phyloP scores from a whole-genome alignment of 2,888 invertebrate species.

The Athalia rosae region DNA sequence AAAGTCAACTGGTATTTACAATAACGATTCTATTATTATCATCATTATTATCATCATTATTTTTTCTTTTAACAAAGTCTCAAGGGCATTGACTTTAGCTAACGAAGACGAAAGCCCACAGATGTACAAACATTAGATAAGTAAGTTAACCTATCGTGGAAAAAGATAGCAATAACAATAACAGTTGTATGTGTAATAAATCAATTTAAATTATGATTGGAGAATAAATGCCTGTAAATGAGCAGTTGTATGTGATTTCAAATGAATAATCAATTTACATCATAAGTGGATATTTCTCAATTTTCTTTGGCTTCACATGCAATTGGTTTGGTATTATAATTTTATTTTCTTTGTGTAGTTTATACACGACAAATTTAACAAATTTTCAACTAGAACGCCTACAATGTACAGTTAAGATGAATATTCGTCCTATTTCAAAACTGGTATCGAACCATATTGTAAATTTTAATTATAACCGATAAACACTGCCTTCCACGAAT shows the following conservation, averaged over 20 bases:
- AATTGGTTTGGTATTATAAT: too few relatives aligned
- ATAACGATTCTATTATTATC: too few relatives aligned
- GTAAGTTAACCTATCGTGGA: slow-evolving; percentile 59
- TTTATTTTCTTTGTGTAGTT: neutral
- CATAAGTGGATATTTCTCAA: neutral
- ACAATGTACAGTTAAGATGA: neutral
- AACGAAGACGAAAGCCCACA: slow-evolving; percentile 53
- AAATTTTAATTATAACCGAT: slow-evolving; percentile 54
- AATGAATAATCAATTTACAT: slow-evolving; percentile 8
- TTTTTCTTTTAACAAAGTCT: neutral
- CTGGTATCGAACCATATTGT: slow-evolving; percentile 35
- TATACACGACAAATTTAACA: neutral
- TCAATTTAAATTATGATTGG: slow-evolving; percentile 35
- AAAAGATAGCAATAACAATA: slow-evolving; percentile 65
- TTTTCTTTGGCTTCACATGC: too few relatives aligned
- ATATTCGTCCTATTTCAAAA: slow-evolving; percentile 42
- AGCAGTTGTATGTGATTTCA: slow-evolving; percentile 53
- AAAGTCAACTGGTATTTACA: neutral
- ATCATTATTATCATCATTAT: too few relatives aligned
- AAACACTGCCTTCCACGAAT: slow-evolving; percentile 69
- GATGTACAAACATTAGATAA: slow-evolving; percentile 62
- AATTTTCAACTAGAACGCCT: neutral
- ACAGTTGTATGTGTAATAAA: slow-evolving; percentile 63
- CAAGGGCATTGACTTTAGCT: neutral
- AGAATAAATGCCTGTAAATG: slow-evolving; percentile 55